These are phyloP conservation scores for Psittacula echo DNA, from an alignment of 2,797 vertebrate species.

Conservation along the genomic window DNA sequence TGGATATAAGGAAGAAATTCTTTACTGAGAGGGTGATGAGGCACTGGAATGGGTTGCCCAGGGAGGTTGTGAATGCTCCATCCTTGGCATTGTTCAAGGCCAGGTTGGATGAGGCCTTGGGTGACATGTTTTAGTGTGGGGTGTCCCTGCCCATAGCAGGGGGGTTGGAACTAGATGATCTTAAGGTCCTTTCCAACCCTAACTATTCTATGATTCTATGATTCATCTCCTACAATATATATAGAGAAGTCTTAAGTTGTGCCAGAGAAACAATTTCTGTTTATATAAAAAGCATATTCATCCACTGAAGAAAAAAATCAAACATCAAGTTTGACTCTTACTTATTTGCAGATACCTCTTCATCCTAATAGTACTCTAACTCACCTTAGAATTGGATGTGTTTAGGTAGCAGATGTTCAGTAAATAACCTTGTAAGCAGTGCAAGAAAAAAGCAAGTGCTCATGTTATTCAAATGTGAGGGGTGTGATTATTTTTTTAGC, in stretches of 20 bases:
- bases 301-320: neutral
- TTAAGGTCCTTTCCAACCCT: too few species aligned
- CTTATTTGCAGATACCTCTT: neutral
- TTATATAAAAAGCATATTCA: neutral
- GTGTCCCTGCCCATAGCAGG: too few species aligned
- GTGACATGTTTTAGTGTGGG: too few species aligned
- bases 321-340: neutral
- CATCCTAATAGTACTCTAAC: neutral
- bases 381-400: neutral
- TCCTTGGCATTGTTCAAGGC: too few species aligned
- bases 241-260: neutral
- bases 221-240: rapidly evolving
- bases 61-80: too few species aligned
- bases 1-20: too few species aligned
- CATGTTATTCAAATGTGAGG: neutral
- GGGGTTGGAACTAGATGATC: too few species aligned
- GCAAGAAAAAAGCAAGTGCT: neutral
- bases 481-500: neutral
- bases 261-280: neutral
- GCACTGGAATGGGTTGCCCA: too few species aligned
- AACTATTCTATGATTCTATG: too few species aligned
- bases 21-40: too few species aligned
- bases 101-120: too few species aligned
- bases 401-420: neutral
- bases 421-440: neutral